These are phyloP conservation scores for Cnemophilus loriae DNA, from an alignment of 2,113 vertebrate genomes.

Conservation along the genomic window DNA sequence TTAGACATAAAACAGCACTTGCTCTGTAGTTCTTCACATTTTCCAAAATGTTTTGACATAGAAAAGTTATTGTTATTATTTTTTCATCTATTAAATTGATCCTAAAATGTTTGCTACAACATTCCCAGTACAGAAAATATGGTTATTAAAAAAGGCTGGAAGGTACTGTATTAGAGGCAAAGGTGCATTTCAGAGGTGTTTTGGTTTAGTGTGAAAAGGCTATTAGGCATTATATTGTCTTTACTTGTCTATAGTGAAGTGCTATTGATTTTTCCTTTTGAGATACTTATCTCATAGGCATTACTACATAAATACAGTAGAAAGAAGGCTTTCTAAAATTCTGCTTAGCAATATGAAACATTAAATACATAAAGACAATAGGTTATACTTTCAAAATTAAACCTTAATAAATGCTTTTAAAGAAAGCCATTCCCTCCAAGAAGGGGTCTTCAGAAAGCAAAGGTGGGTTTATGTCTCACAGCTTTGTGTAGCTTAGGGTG, in stretches of 20 bases:
- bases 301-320: not conserved
- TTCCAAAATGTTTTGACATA: not conserved
- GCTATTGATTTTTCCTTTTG: not conserved
- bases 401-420: not conserved
- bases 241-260: not conserved
- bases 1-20: not conserved
- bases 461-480: not conserved
- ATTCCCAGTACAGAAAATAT: not conserved
- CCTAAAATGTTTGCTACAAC: not conserved
- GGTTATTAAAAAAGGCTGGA: not conserved
- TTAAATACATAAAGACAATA: not conserved
- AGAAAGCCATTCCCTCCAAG: not conserved
- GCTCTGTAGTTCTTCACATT: not conserved
- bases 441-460: not conserved
- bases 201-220: not conserved
- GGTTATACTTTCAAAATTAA: not conserved
- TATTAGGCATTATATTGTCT: not conserved
- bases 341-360: not conserved
- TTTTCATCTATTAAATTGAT: constrained; percentile 3
- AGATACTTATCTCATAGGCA: not conserved
- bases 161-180: not conserved
- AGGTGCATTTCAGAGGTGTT: not conserved
- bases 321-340: not conserved
- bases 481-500: not conserved
- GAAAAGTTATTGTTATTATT: not conserved